Percentiles rank a stretch among this genome's conserved stretches.
Conservation (phyloP, 2,888 invertebrate species). For the Blastobasis adustella region DNA sequence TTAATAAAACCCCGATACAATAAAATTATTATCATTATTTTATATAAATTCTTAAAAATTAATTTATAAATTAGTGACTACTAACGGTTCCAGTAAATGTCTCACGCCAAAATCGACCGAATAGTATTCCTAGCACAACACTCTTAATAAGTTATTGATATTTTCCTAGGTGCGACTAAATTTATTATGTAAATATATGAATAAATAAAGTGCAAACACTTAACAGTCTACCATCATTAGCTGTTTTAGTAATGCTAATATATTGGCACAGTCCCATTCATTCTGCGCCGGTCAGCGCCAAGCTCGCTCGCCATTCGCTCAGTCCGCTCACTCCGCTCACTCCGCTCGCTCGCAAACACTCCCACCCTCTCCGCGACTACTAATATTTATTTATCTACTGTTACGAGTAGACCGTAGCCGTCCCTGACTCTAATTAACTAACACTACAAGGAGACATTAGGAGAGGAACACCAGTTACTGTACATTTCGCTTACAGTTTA, state of each 20-base stretch:
- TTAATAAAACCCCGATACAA: constrained; percentile 48
- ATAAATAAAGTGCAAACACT: constrained; percentile 77
- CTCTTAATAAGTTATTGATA: constrained; percentile 75
- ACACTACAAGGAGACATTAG: constrained; percentile 64
- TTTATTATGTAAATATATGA: constrained; percentile 70
- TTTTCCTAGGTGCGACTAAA: constrained; percentile 74
- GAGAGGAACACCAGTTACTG: constrained; percentile 73
- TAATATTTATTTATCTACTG: constrained; percentile 30
- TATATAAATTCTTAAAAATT: constrained; percentile 70
- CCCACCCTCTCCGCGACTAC: constrained; percentile 12
- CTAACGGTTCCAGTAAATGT: constrained; percentile 58
- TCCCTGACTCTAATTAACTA: constrained; percentile 54
- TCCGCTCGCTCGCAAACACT: constrained; percentile 5
- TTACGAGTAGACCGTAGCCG: constrained; percentile 51
- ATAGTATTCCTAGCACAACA: constrained; percentile 71
- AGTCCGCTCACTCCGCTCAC: not conserved
- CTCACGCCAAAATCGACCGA: constrained; percentile 64
- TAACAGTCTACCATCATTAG: constrained; percentile 69
- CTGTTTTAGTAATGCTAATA: constrained; percentile 64
- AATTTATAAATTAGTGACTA: constrained; percentile 72
- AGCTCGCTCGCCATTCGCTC: not conserved
- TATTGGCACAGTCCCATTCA: constrained; percentile 73
- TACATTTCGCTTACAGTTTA: constrained; percentile 60
- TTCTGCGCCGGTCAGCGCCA: constrained; percentile 22
- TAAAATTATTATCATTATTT: constrained; percentile 44